Evolutionary conservation across 2,797 vertebrate genomes (phyloP).

Genomic region (Leptoclinus maculatus): DNA sequence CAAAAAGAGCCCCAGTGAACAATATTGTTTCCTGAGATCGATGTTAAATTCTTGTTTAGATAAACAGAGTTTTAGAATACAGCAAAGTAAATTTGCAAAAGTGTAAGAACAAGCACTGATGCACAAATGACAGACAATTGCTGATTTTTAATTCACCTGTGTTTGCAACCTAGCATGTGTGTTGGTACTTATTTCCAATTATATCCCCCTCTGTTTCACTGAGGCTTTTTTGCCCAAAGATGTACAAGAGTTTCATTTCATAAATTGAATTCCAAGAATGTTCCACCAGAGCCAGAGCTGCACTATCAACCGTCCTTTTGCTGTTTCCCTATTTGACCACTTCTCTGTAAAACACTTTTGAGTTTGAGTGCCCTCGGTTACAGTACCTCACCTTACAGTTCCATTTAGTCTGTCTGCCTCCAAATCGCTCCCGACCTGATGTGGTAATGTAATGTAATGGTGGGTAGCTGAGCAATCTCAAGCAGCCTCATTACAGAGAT

Average conservation of each 20-base stretch:
- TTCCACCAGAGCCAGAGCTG: background rate
- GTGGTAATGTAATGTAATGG: conserved; percentile 52
- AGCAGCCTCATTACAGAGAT: conserved; percentile 53
- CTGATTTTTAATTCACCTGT: background rate
- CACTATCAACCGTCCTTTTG: conserved; percentile 7
- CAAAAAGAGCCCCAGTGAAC: background rate
- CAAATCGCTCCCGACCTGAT: conserved; percentile 56
- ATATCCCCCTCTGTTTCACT: conserved; percentile 4
- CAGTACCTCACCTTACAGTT: conserved; percentile 42
- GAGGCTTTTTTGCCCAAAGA: background rate
- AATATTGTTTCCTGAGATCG: background rate
- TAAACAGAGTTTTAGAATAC: conserved; percentile 13
- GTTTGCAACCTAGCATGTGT: background rate
- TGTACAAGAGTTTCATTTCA: background rate
- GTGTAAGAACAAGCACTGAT: conserved; percentile 2
- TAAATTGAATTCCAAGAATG: background rate
- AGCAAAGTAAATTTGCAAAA: conserved; percentile 2
- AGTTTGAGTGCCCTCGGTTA: conserved; percentile 45
- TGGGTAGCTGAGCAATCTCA: conserved; percentile 52
- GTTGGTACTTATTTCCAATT: conserved; percentile 1
- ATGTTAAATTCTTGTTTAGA: background rate
- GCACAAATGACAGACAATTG: conserved; percentile 23
- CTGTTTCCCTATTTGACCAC: conserved; percentile 28
- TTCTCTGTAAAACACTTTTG: conserved; percentile 51
- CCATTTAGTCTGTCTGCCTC: conserved; percentile 50